Percentiles rank a stretch among this genome's conserved stretches.
Conservation (phyloP, 2,113 vertebrate species). For the Mesoclemmys tuberculata region DNA sequence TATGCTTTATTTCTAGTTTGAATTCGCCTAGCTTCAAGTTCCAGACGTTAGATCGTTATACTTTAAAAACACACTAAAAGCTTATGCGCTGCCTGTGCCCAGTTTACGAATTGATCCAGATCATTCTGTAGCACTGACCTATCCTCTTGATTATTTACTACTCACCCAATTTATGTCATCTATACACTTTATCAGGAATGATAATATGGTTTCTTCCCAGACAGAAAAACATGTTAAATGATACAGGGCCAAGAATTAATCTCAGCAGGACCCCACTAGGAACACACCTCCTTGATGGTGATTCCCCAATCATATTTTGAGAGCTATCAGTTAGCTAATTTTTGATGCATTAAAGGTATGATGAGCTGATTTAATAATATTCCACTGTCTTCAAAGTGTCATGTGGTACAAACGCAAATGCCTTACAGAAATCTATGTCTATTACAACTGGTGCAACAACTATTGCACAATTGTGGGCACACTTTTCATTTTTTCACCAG, state of each 20-base stretch:
- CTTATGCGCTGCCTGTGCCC: not conserved
- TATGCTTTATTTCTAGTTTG: not conserved
- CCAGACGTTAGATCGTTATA: not conserved
- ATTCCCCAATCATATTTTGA: not conserved
- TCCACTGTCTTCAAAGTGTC: not conserved
- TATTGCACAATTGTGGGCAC: rapidly evolving
- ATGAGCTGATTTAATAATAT: not conserved
- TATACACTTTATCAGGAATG: not conserved
- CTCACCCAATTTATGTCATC: not conserved
- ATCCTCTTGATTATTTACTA: not conserved
- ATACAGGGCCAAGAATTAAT: not conserved
- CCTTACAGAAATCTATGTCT: not conserved
- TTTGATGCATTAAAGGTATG: not conserved
- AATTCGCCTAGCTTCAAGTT: not conserved
- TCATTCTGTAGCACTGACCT: not conserved
- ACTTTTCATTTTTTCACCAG: not conserved
- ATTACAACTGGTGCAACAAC: not conserved
- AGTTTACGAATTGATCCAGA: not conserved
- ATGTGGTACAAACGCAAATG: not conserved
- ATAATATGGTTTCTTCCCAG: not conserved
- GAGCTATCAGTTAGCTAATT: not conserved
- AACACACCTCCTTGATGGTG: not conserved
- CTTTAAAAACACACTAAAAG: not conserved
- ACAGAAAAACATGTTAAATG: not conserved
- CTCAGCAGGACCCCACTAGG: not conserved